Evolutionary conservation across 2,113 vertebrate genomes (phyloP).

Genomic region (Pterocles burchelli): DNA sequence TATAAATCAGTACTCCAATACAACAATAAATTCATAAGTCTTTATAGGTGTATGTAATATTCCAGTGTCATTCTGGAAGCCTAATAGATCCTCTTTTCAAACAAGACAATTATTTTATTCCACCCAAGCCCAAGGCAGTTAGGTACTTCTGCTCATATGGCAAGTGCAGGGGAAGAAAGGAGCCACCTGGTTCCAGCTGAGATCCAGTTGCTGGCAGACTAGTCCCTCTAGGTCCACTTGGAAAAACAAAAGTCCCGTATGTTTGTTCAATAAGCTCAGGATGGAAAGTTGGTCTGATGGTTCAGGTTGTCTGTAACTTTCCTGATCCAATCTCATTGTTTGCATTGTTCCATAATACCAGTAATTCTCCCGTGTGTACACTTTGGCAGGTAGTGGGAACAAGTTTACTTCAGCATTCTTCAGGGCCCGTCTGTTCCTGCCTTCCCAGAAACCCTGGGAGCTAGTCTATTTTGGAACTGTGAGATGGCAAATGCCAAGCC

Average conservation of each 20-base stretch:
- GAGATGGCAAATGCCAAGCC: not conserved
- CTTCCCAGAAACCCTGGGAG: not conserved
- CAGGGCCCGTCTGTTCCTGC: not conserved
- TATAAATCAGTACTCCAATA: not conserved
- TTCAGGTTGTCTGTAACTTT: not conserved
- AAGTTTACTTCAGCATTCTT: not conserved
- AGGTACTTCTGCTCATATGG: not conserved
- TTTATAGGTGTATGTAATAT: not conserved
- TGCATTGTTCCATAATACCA: not conserved
- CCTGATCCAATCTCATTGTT: not conserved
- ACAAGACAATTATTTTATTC: not conserved
- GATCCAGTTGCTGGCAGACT: not conserved
- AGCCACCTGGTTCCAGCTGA: rapidly evolving
- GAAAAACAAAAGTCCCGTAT: not conserved
- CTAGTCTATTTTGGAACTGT: not conserved
- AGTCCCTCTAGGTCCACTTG: not conserved
- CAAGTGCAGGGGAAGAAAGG: not conserved
- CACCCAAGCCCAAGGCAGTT: not conserved
- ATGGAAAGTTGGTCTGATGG: not conserved
- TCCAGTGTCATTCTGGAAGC: not conserved
- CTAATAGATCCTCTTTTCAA: not conserved
- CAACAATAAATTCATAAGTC: not conserved
- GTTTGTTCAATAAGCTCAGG: not conserved
- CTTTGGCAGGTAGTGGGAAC: not conserved
- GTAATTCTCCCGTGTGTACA: not conserved